Evolutionary conservation across 1,140 invertebrate species (phyloP).

Genomic region (Physella acuta): DNA sequence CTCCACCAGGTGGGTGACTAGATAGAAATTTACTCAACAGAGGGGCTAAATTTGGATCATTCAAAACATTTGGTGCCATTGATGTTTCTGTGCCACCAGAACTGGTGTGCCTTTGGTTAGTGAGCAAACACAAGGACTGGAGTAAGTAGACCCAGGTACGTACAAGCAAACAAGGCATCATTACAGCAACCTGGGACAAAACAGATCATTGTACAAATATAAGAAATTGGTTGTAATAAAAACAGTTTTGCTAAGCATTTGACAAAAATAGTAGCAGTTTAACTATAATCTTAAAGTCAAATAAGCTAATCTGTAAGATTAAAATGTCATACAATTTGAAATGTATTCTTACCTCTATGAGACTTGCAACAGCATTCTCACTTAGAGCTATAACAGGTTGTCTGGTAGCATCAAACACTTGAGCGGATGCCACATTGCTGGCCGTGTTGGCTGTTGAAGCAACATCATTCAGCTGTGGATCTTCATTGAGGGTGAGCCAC

Average conservation of each 20-base stretch:
- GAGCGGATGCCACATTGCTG: constrained; percentile 31
- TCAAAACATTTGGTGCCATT: constrained; percentile 68
- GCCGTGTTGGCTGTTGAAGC: neutral
- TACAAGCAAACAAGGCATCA: constrained; percentile 48
- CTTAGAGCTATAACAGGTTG: constrained; percentile 74
- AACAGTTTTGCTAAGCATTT: too few relatives aligned
- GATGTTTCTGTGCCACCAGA: constrained; percentile 31
- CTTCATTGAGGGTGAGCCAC: constrained; percentile 77
- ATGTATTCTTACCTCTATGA: constrained; percentile 64
- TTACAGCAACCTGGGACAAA: constrained; percentile 19
- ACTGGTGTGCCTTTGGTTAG: constrained; percentile 45
- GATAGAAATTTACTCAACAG: constrained; percentile 75
- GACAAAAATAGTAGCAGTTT: too few relatives aligned
- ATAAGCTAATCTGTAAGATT: too few relatives aligned
- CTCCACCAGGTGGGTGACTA: constrained; percentile 60
- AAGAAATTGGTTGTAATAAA: too few relatives aligned
- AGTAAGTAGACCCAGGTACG: constrained; percentile 76
- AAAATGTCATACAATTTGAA: too few relatives aligned
- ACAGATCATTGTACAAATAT: too few relatives aligned
- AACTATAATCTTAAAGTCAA: too few relatives aligned
- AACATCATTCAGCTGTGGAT: constrained; percentile 22
- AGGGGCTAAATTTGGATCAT: constrained; percentile 72
- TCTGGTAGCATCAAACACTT: constrained; percentile 62
- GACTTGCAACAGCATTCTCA: constrained; percentile 70
- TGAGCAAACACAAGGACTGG: constrained; percentile 64